A percentile compares a stretch with the other conserved stretches of the same genome.
phyloP scores from a whole-genome alignment of 2,888 invertebrate genomes.

The Sphecodes monilicornis region DNA sequence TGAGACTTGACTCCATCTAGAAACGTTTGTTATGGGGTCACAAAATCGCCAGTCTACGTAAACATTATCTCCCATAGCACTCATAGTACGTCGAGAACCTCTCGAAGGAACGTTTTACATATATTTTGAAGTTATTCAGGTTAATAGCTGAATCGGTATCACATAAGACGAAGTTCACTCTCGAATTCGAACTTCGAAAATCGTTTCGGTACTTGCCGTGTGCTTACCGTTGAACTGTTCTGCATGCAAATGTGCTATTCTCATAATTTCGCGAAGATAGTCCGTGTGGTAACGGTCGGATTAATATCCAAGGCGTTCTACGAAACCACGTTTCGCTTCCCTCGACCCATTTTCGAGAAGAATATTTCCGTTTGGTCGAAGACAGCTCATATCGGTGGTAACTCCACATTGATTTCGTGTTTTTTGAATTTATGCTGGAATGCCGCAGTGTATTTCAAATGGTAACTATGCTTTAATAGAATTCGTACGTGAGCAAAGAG shows the following conservation, averaged over 20 bases:
- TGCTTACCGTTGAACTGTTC: constrained; percentile 24
- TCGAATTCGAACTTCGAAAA: constrained; percentile 18
- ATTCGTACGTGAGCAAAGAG: neutral
- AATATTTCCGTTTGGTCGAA: constrained; percentile 22
- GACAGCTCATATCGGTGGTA: neutral
- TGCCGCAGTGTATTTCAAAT: neutral
- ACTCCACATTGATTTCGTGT: neutral
- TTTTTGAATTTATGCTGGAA: neutral
- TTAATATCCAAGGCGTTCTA: constrained; percentile 64
- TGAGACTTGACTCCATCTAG: too few relatives aligned
- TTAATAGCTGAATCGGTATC: constrained; percentile 58
- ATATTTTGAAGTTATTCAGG: constrained; percentile 55
- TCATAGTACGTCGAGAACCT: neutral
- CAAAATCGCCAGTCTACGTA: neutral
- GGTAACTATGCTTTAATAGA: neutral
- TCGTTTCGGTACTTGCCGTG: constrained; percentile 32
- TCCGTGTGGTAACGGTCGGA: constrained; percentile 62
- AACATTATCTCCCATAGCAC: neutral
- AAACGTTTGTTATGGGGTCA: neutral
- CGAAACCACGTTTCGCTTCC: constrained; percentile 48
- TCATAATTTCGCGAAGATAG: constrained; percentile 47
- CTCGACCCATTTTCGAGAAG: constrained; percentile 22
- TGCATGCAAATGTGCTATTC: constrained; percentile 46
- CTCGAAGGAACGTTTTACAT: constrained; percentile 36
- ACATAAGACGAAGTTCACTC: constrained; percentile 12